These are phyloP conservation scores for Pseudorhombus dupliciocellatus DNA, from an alignment of 2,113 vertebrate species.

Conservation along the genomic window DNA sequence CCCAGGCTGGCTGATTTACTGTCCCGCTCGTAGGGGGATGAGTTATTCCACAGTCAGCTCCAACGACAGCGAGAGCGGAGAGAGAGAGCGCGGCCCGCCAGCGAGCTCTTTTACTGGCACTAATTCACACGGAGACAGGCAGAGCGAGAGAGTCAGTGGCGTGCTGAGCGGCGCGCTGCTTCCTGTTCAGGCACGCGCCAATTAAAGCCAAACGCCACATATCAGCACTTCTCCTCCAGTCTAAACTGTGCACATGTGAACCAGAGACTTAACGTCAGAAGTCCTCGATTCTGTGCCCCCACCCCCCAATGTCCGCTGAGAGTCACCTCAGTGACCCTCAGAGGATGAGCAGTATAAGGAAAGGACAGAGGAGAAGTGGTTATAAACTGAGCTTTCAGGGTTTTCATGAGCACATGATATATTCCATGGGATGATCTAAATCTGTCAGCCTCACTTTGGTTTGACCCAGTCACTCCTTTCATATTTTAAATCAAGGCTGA, in stretches of 20 bases:
- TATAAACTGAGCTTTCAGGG: background rate
- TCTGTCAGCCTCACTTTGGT: background rate
- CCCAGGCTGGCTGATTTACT: constrained; percentile 56
- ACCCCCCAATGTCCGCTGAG: background rate
- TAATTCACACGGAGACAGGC: constrained; percentile 61
- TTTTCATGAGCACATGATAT: background rate
- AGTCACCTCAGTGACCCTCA: background rate
- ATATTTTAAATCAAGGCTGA: too few relatives aligned
- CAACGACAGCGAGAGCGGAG: constrained; percentile 24
- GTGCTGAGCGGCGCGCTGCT: constrained; percentile 41
- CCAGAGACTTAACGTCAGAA: too few relatives aligned
- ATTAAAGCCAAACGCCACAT: constrained; percentile 61
- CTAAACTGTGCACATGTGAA: background rate
- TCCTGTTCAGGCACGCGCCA: constrained; percentile 56
- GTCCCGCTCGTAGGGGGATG: constrained; percentile 27
- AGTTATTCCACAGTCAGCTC: constrained; percentile 59
- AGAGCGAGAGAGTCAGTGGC: constrained; percentile 6
- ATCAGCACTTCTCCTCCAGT: constrained; percentile 54
- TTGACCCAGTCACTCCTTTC: background rate
- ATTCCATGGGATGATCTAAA: background rate
- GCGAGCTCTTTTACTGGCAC: constrained; percentile 54
- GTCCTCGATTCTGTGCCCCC: too few relatives aligned
- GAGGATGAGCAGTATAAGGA: background rate
- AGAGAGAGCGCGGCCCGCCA: constrained; percentile 40
- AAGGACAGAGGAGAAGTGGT: background rate